These are phyloP conservation scores for Diadegma fenestrale DNA, from an alignment of 2,888 invertebrate species.

Conservation along the genomic window DNA sequence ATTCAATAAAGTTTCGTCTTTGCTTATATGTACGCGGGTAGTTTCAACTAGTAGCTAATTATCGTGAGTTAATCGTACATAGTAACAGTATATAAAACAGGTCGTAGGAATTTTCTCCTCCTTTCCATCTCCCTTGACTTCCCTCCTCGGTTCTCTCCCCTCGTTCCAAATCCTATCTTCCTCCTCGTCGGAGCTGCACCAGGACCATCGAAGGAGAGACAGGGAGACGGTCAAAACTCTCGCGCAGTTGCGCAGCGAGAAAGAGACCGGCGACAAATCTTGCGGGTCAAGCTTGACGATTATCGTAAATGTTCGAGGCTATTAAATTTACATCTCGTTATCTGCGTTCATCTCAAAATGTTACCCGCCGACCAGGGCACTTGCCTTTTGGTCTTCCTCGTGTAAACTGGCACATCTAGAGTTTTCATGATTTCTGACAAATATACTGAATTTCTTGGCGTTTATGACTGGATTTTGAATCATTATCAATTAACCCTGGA, in stretches of 20 bases:
- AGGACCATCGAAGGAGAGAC: background rate
- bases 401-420: background rate
- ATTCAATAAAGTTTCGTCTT: background rate
- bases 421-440: background rate
- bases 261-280: constrained; percentile 51
- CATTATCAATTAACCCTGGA: too few relatives aligned
- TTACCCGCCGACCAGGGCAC: background rate
- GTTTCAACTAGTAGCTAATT: background rate
- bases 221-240: constrained; percentile 2
- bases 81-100: background rate
- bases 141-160: background rate
- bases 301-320: constrained; percentile 41
- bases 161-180: background rate
- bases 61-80: background rate
- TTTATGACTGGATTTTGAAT: background rate
- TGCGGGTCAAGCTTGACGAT: constrained; percentile 61
- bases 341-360: background rate
- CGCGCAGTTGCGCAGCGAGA: background rate
- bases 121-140: background rate
- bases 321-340: constrained; percentile 73
- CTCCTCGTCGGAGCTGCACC: background rate
- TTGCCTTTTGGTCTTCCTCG: background rate
- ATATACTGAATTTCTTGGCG: background rate
- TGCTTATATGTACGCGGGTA: constrained; percentile 4
- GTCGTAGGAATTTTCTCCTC: constrained; percentile 4